Base-by-base conservation (phyloP, 2,113 vertebrate species). In the Bambusicola thoracicus region DNA sequence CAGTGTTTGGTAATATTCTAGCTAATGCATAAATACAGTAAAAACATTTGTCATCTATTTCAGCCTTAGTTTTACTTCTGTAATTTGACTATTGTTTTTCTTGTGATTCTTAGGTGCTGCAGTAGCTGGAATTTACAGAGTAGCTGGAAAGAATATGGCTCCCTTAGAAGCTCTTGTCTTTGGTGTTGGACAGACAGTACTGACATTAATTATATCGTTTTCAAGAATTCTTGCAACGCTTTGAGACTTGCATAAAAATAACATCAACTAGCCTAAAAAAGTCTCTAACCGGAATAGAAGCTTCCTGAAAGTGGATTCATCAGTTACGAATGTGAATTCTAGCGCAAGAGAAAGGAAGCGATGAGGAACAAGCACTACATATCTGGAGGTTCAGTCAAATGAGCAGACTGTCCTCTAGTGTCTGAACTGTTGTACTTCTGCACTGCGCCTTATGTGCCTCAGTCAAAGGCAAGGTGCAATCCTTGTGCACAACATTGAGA, bases 61-160 rank as follows among this genome's bases (percentile, higher is more conserved):
- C n/a, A 59, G 3, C 34, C n/a, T 72, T 80, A 58, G 38, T 18
- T n/a, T 58, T 86, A 80, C 81, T 86, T 46, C 51, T 81, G 15
- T 87, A 29, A 13, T 81, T 89, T 96, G 70, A 59, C 58, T 6
- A 13, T 59, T 89, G 15, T 87, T 89, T 84, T 73, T 66, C 58
- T 74, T 94, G n/a, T 94, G 56, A 75, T 73, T 75, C 43, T 6
- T 91, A 99, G 99, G 99, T 96, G 99, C 99, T 6, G 99, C 99
- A 2, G 99, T 99, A 51, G 99, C 99, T 0, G 99, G 99, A 51
- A 99, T 99, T 94, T 99, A 99, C 98, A 98, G 99, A 41, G 98
- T 99, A 10, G 99, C 99, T 3, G 99, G 99, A 72, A 99, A 99
- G 97, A 99, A 98, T 96, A 99, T 99, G 99, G 98, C 98, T 65